phyloP scores from a whole-genome alignment of 2,888 invertebrate genomes.

The Mythimna loreyi region DNA sequence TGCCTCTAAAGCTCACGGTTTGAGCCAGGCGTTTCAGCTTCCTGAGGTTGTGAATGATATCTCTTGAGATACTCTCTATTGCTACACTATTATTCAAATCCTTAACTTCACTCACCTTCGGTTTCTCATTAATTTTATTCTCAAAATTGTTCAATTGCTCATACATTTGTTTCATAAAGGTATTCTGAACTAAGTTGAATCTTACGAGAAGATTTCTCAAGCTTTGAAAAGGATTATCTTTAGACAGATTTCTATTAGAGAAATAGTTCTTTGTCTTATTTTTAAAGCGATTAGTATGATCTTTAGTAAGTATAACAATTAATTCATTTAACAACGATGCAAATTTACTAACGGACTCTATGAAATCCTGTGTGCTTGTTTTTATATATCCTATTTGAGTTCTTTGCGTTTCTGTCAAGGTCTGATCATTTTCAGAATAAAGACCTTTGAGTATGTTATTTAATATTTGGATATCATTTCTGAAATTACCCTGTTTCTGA shows the following conservation, averaged over 20 bases:
- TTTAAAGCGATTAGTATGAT: conserved; percentile 40
- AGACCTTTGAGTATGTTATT: conserved; percentile 72
- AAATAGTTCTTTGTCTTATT: conserved; percentile 13
- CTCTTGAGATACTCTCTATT: conserved; percentile 75
- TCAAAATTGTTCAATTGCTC: conserved; percentile 70
- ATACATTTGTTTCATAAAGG: conserved; percentile 78
- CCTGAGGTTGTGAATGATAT: conserved; percentile 79
- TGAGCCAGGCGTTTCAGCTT: conserved; percentile 76
- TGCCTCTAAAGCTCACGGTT: conserved; percentile 68
- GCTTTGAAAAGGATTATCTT: conserved; percentile 65
- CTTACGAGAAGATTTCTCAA: conserved; percentile 73
- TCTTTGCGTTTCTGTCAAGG: conserved; percentile 69
- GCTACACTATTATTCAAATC: conserved; percentile 58
- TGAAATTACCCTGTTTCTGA: conserved; percentile 46
- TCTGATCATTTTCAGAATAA: conserved; percentile 50
- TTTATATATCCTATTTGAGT: conserved; percentile 78
- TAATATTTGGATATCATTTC: conserved; percentile 72
- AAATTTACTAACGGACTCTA: conserved; percentile 78
- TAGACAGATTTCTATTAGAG: conserved; percentile 29
- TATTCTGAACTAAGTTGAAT: conserved; percentile 80
- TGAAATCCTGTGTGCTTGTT: conserved; percentile 75
- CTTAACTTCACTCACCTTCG: conserved; percentile 51
- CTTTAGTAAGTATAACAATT: conserved; percentile 69
- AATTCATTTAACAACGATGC: conserved; percentile 77
- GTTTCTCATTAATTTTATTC: conserved; percentile 43